Base-by-base conservation (phyloP, 2,888 invertebrate species). In the Brachypalpus laphriformis region DNA sequence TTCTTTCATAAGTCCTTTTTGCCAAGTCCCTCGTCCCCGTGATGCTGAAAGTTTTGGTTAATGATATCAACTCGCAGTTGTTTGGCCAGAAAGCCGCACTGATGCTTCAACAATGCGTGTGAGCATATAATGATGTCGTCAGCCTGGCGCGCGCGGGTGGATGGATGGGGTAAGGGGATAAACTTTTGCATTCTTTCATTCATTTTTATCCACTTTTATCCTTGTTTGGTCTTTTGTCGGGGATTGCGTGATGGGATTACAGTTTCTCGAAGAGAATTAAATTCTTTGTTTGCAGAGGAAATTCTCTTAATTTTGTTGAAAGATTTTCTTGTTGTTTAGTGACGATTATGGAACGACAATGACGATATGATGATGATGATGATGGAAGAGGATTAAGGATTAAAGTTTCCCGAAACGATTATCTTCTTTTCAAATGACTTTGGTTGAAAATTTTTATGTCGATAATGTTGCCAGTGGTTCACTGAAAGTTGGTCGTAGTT, bases 171-270 rank as follows among this genome's bases (percentile, higher is more conserved):
- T 22, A 9, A 1, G 31, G 11, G 65, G 2, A 20, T 28, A 47
- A 49, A 59, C 14, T 66, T 66, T 76, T 76, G 47, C 56, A 66
- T 57, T 57, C 47, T 57, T 18, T 25, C 34, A 18, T 56, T 20
- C 45, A 40, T 25, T 22, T 68, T 70, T 56, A 75, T 80, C 63
- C 68, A 75, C 25, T 80, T 80, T 85, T 70, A 70, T 70, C 74
- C 74, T 75, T 71, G 74, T 70, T 82, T 74, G 57, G 80, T 20
- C 37, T 59, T 75, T 80, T 80, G 68, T 74, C 65, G 37, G 16
- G 51, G 40, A 75, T 80, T 85, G 75, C 83, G 83, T 85, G 83
- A 85, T 80, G 78, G 75, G 80, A 85, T 85, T 66, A 85, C 63
- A 85, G 80, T 85, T 85, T 49, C 49, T 47, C 63, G 45, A 77